Evolutionary conservation across 2,888 invertebrate species (phyloP).

Genomic region (Drosophila barbarae): DNA sequence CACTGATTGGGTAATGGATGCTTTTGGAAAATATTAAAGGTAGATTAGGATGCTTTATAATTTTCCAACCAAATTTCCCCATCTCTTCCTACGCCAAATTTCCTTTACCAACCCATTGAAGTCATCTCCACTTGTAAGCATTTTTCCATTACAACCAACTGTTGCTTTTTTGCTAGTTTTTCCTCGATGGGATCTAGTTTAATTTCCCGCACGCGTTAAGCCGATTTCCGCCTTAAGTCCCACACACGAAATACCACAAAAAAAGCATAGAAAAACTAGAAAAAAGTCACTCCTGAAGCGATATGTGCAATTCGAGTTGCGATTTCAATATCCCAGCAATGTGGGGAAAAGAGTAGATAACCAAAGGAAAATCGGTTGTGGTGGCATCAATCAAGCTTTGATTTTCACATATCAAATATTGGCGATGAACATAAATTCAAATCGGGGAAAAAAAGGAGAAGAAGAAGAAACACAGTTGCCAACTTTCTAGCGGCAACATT

Average conservation of each 20-base stretch:
- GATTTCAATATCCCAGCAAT: constrained; percentile 19
- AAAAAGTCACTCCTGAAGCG: constrained; percentile 6
- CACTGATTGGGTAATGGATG: constrained; percentile 19
- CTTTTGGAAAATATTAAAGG: constrained; percentile 4
- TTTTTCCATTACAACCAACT: constrained; percentile 16
- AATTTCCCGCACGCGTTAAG: constrained; percentile 43
- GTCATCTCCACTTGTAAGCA: constrained; percentile 4
- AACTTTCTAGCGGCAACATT: constrained; percentile 60
- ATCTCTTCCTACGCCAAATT: neutral
- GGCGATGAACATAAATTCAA: constrained; percentile 67
- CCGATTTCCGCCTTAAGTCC: constrained; percentile 46
- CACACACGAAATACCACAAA: constrained; percentile 22
- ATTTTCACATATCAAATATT: constrained; percentile 72
- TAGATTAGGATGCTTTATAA: neutral
- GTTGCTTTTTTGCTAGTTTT: constrained; percentile 8
- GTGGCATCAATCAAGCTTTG: constrained; percentile 74
- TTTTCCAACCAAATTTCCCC: neutral
- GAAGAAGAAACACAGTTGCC: constrained; percentile 7
- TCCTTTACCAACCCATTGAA: constrained; percentile 2
- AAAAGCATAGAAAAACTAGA: neutral
- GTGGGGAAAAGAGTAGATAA: constrained; percentile 1
- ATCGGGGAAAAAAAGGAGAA: constrained; percentile 37
- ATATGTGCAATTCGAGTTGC: constrained; percentile 22
- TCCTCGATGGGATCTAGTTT: constrained; percentile 35
- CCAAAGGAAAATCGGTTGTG: constrained; percentile 49